phyloP scores from a whole-genome alignment of 2,888 invertebrate species.

The Sarcophaga caerulescens region DNA sequence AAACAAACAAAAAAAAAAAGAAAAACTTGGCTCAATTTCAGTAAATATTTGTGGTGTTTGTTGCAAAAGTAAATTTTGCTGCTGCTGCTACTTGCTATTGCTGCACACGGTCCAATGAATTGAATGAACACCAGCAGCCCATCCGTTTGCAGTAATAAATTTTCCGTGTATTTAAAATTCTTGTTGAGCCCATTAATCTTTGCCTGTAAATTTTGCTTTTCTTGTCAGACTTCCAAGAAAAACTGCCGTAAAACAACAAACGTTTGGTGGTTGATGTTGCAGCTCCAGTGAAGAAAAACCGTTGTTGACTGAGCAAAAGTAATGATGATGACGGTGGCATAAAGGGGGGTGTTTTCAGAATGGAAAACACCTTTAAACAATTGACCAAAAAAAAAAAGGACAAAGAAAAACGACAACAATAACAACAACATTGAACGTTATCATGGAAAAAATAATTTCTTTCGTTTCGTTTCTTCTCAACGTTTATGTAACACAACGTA shows the following conservation, averaged over 20 bases:
- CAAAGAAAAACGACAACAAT: no score
- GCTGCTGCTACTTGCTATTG: no score
- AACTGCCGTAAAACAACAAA: not conserved
- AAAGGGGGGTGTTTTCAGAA: not conserved
- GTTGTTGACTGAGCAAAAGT: not conserved
- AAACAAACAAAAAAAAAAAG: not conserved
- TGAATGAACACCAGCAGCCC: not conserved
- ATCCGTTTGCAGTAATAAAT: not conserved
- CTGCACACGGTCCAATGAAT: not conserved
- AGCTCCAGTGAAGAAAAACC: not conserved
- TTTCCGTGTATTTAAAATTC: not conserved
- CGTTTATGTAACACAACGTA: not conserved
- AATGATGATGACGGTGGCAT: not conserved
- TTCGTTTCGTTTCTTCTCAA: not conserved
- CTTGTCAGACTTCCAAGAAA: not conserved
- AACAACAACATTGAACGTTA: not conserved
- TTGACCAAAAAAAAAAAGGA: not conserved
- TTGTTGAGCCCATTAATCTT: not conserved
- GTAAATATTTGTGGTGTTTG: not conserved
- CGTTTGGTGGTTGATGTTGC: not conserved
- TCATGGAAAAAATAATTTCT: not conserved
- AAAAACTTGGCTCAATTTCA: not conserved
- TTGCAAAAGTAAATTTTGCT: not conserved
- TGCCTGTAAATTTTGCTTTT: not conserved
- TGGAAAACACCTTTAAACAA: not conserved